Conservation (phyloP, 1,140 invertebrate species). For the Chrysoperla carnea region DNA sequence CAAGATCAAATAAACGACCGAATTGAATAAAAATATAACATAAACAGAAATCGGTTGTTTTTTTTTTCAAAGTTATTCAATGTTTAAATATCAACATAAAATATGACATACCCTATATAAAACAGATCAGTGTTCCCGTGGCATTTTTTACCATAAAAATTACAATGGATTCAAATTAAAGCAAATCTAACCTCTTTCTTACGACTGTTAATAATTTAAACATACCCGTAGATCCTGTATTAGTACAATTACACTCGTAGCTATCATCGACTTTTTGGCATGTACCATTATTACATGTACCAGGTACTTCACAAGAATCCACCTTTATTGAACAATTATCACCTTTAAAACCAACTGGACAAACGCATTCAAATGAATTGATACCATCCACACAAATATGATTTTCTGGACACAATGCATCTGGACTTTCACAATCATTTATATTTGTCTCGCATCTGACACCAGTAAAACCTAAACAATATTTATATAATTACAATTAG, state of each 20-base stretch:
- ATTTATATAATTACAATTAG: neutral
- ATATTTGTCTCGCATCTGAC: constrained; percentile 57
- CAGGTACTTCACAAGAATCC: constrained; percentile 28
- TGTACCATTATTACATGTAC: constrained; percentile 32
- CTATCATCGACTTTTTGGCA: constrained; percentile 28
- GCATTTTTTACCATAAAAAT: no score
- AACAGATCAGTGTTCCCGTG: no score
- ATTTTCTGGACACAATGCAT: constrained; percentile 38
- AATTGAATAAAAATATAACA: no score
- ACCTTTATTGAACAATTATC: constrained; percentile 39
- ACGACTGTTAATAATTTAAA: no score
- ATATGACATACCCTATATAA: no score
- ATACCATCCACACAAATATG: constrained; percentile 46
- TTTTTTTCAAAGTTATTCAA: no score
- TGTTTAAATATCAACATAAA: no score
- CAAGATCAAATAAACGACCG: no score
- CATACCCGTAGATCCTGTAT: constrained; percentile 25
- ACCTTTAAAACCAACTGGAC: constrained; percentile 58
- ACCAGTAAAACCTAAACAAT: constrained; percentile 46
- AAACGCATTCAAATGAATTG: constrained; percentile 55
- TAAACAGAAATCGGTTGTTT: no score
- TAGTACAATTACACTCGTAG: constrained; percentile 36
- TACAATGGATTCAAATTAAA: no score
- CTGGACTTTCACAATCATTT: constrained; percentile 44
- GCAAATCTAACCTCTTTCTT: no score